Evolutionary conservation across 2,797 vertebrate species (phyloP).

Genomic region (Argyrosomus regius): DNA sequence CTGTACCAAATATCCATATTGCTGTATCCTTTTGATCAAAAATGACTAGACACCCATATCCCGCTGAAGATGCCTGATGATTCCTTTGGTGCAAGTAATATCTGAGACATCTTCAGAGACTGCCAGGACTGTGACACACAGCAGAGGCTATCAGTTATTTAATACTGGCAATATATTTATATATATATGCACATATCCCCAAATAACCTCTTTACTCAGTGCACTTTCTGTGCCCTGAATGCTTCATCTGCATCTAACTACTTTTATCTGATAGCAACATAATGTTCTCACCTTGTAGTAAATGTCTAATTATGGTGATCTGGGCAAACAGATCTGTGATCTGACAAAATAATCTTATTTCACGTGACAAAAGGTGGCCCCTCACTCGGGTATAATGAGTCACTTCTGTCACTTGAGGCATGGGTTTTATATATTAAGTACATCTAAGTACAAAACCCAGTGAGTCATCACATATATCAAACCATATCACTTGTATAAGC

Average conservation of each 20-base stretch:
- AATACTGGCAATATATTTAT: slow-evolving; percentile 42
- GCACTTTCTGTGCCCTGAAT: slow-evolving; percentile 25
- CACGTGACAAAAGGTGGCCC: not conserved
- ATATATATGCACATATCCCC: slow-evolving; percentile 27
- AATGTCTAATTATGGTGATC: slow-evolving; percentile 7
- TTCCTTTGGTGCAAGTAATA: slow-evolving; percentile 36
- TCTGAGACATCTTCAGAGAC: slow-evolving; percentile 42
- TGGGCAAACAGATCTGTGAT: not conserved
- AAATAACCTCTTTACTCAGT: slow-evolving; percentile 29
- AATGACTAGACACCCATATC: slow-evolving; percentile 32
- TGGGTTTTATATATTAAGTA: not conserved
- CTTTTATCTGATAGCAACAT: slow-evolving; percentile 23
- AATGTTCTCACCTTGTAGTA: slow-evolving; percentile 19
- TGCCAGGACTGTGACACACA: slow-evolving; percentile 55
- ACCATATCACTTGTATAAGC: not conserved
- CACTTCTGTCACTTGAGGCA: not conserved
- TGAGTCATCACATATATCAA: not conserved
- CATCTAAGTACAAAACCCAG: not conserved
- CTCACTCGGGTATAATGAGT: not conserved
- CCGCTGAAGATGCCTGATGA: slow-evolving; percentile 28
- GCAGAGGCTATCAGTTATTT: slow-evolving; percentile 48
- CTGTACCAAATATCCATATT: slow-evolving; percentile 18
- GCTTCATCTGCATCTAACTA: slow-evolving; percentile 15
- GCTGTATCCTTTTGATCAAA: slow-evolving; percentile 47
- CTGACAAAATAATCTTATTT: not conserved